phyloP scores from a whole-genome alignment of 2,113 vertebrate genomes.

The Tragelaphus buxtoni region DNA sequence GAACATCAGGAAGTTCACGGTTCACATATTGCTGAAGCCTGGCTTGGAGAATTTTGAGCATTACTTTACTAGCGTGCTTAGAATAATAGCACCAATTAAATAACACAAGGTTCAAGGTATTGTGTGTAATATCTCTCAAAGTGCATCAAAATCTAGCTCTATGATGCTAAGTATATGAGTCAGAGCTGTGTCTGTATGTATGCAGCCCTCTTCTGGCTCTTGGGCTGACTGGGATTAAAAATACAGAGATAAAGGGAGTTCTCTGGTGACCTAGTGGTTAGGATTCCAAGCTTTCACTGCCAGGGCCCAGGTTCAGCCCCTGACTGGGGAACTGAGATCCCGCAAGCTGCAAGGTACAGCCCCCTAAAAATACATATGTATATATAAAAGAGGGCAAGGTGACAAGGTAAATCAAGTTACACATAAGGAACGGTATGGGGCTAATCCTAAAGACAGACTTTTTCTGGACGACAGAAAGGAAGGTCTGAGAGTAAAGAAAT shows the following conservation, averaged over 20 bases:
- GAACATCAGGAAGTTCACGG: too few species aligned
- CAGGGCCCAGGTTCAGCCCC: not conserved
- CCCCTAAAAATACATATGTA: not conserved
- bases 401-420: not conserved
- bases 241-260: not conserved
- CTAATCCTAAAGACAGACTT: not conserved
- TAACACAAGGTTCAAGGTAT: not conserved
- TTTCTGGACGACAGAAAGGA: not conserved
- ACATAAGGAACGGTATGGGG: not conserved
- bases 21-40: too few species aligned
- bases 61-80: not conserved
- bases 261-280: not conserved
- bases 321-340: not conserved
- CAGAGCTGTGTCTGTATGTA: too few species aligned
- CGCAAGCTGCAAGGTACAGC: not conserved
- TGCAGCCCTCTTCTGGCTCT: not conserved
- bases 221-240: not conserved
- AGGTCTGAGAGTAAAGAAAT: not conserved
- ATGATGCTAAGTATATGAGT: not conserved
- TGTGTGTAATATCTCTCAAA: not conserved
- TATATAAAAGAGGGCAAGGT: not conserved
- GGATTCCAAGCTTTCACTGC: not conserved
- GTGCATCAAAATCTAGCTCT: not conserved
- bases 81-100: not conserved
- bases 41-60: too few species aligned